Conservation (phyloP, 2,888 invertebrate species). For the Drosophila mercatorum region DNA sequence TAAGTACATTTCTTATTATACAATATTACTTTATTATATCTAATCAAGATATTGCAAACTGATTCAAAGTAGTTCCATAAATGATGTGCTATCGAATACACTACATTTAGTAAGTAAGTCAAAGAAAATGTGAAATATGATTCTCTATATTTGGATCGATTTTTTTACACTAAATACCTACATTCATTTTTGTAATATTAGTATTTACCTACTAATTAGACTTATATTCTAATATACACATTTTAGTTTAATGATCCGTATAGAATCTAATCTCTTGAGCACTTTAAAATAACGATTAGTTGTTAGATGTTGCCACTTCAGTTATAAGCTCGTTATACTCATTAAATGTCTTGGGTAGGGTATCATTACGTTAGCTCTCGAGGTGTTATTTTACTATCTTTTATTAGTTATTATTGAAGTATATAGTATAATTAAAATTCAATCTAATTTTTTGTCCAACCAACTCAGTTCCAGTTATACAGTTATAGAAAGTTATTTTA, state of each 20-base stretch:
- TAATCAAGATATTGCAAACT: background rate
- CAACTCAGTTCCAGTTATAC: background rate
- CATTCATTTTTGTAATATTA: background rate
- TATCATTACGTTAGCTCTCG: background rate
- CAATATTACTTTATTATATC: too few species aligned
- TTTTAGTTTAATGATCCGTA: background rate
- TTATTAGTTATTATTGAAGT: background rate
- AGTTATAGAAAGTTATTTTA: background rate
- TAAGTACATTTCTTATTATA: background rate
- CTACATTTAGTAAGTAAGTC: background rate
- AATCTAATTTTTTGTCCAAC: background rate
- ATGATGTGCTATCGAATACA: background rate
- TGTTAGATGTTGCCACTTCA: background rate
- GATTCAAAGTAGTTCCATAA: background rate
- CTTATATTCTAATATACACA: background rate
- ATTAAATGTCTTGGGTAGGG: background rate
- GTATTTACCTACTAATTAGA: background rate
- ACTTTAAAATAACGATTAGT: background rate
- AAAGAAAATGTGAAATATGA: background rate
- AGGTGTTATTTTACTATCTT: background rate
- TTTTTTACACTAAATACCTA: too few species aligned
- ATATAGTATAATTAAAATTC: background rate
- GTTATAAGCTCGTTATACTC: background rate
- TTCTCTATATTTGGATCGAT: too few species aligned
- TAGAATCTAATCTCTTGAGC: background rate